Conservation (phyloP, 2,797 vertebrate species). For the Chrosomus eos region DNA sequence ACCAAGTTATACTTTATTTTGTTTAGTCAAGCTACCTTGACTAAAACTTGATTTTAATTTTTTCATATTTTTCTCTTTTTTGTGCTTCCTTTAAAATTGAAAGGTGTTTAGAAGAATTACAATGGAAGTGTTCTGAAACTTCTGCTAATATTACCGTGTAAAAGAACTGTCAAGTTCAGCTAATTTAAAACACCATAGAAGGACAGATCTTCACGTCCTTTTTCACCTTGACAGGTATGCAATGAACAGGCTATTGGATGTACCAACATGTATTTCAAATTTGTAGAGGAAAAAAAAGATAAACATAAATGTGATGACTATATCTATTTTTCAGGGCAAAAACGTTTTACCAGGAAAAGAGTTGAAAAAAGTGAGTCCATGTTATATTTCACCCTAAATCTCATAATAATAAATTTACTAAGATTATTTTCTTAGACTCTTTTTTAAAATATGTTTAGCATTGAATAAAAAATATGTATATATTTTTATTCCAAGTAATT, state of each 20-base stretch:
- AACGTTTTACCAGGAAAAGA: background rate
- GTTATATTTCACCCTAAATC: background rate
- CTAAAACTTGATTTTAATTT: no score
- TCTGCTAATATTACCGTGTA: constrained; percentile 21
- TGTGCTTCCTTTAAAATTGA: background rate
- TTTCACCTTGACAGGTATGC: background rate
- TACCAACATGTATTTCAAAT: background rate
- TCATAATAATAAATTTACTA: background rate
- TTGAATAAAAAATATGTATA: background rate
- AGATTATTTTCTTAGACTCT: no score
- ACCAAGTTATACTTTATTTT: no score
- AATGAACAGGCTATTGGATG: background rate
- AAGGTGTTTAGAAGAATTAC: background rate
- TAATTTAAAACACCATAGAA: background rate
- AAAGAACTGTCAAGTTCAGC: background rate
- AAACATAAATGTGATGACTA: background rate
- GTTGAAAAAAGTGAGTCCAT: background rate
- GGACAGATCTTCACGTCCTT: background rate
- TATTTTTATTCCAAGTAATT: background rate
- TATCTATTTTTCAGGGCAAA: background rate
- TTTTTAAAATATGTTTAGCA: background rate
- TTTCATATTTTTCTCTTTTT: background rate
- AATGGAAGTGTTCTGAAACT: constrained; percentile 41
- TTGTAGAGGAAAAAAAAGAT: background rate
- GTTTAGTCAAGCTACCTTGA: no score